Base-by-base conservation (phyloP, 2,113 vertebrate species). In the Thryonomys swinderianus region DNA sequence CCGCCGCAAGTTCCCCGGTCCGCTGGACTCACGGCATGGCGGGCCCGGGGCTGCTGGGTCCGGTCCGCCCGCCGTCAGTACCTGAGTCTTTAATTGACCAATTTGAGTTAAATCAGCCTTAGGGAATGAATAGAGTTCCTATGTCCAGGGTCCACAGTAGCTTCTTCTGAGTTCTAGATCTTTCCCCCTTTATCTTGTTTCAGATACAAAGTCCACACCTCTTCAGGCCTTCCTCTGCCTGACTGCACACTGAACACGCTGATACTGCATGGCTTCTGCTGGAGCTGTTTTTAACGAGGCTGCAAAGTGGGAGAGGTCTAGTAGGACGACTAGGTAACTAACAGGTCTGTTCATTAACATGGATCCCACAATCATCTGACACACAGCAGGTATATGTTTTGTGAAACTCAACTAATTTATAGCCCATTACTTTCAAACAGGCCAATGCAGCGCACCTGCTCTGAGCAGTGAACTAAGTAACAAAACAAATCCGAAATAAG, bases 311-410 rank as follows among this genome's bases (percentile, higher is more conserved):
- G 23, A 53, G 74, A 37, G 13, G 80, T 4, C 42, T 20, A 73
- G 11, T 30, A 0, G 4, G 67, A n/a, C 4, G 23, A 27, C 34
- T 34, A n/a, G 2, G 1, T 0, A 55, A 16, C 79, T 0, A 48
- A 16, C 73, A 89, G 10, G 23, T 21, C 30, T 85, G 34, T 42
- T 88, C 66, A 48, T 32, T 45, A 5, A 57, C 48, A 40, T 4
- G 40, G 32, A 32, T 20, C 51, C 73, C 25, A 20, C 53, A 34
- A 20, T 59, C 27, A 8, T 7, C 55, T 61, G 55, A 82, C 57
- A 51, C 21, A 18, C 25, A 57, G 57, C n/a, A 69, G 42, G 48
- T 30, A 90, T 55, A 2, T 37, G 37, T 59, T 67, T 85, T 64
- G n/a, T 27, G 37, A 37, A 74, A 88, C 17, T 59, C 71, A 53